Percentiles rank a stretch among this genome's conserved stretches.
phyloP scores from a whole-genome alignment of 2,113 vertebrate genomes.

The Arvicanthis niloticus region DNA sequence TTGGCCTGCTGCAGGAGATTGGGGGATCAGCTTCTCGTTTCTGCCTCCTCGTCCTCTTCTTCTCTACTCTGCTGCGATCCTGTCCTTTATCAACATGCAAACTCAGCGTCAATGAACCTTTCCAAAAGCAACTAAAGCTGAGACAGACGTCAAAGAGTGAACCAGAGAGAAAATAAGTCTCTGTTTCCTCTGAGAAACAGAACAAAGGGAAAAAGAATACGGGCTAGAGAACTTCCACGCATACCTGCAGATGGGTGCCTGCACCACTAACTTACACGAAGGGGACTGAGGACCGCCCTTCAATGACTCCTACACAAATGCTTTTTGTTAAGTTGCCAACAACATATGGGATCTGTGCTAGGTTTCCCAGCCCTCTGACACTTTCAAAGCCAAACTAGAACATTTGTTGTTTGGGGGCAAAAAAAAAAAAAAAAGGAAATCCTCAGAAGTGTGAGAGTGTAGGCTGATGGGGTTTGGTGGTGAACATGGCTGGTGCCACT shows the following conservation, averaged over 20 bases:
- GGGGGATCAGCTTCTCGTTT: accelerated
- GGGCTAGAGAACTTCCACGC: not conserved
- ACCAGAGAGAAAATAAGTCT: not conserved
- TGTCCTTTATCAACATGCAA: not conserved
- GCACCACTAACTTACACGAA: not conserved
- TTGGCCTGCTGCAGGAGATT: not conserved
- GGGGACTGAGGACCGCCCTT: not conserved
- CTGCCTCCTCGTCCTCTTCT: not conserved
- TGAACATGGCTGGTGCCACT: not conserved
- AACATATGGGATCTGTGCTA: not conserved
- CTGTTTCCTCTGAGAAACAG: not conserved
- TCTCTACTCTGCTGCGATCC: not conserved
- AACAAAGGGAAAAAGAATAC: not conserved
- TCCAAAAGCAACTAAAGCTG: not conserved
- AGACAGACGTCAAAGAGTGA: not conserved
- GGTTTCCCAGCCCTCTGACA: not conserved
- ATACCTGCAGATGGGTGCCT: not conserved
- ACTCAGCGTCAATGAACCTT: not conserved
- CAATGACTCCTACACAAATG: not conserved
- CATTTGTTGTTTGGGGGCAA: not conserved
- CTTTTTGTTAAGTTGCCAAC: not conserved
- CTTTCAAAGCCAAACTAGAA: not conserved
- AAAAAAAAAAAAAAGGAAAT: not conserved
- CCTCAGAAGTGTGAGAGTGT: not conserved
- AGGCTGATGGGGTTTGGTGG: not conserved